Evolutionary conservation across 2,797 vertebrate genomes (phyloP), one percentile per base, ranked within the genome.

Genomic region (Melanotaenia boesemani): DNA sequence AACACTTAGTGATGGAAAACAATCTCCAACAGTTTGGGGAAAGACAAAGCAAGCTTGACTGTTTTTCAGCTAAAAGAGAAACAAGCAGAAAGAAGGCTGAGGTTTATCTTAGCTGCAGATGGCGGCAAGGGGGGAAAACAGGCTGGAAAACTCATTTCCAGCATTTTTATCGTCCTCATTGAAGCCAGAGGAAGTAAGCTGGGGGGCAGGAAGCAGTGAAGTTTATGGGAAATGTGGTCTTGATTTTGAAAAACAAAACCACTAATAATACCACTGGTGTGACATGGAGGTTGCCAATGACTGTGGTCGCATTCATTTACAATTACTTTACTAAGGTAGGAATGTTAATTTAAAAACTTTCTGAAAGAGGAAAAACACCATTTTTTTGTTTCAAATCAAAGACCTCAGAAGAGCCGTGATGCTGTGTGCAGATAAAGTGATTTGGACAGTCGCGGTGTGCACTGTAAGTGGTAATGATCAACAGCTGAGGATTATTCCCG

Each of bases 211-310:
- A 90, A 83, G 86, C 84, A 85, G 70, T 83, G 78, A 84, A 66
- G 39, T 89, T 90, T 88, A 86, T 88, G 79, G 67, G 74, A 81
- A 91, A 89, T 88, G 84, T 90, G 89, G 81, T 82, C 57, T 80
- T 85, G 65, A 89, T 89, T 88, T 86, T 46, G 61, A 80, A 69
- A 82, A 84, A 44, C 58, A 58, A 50, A 13, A 71, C 74, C 82
- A 79, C 63, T 78, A 76, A 79, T 79, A 82, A 74, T 59, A 70
- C 37, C 20, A 54, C 50, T 71, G 68, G n/a, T 82, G 81, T 81
- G 74, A 83, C 76, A 76, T 0, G 12, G 58, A 70, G 72, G 63
- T 54, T 77, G 57, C 67, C 73, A 64, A 0, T 32, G 56, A 44
- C 44, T 24, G 52, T 37, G 52, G 57, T 80, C 58, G 28, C 39